Conservation (phyloP, 2,888 invertebrate genomes). For the Diarsia dahlii region DNA sequence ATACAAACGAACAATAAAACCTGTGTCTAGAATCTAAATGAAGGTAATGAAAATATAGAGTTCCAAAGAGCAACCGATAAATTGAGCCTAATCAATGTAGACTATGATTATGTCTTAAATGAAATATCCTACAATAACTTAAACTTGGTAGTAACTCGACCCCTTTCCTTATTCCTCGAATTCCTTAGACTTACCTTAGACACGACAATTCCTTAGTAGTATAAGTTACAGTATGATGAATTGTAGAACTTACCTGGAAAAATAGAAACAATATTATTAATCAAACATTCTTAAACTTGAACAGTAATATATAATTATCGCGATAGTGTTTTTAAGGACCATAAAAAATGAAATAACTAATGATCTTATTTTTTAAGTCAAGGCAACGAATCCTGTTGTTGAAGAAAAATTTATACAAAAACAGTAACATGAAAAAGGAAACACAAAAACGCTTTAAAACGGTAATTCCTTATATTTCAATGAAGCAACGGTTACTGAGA, state of each 20-base stretch:
- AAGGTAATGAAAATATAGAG: not conserved
- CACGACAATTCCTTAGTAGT: not conserved
- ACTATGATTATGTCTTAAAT: not conserved
- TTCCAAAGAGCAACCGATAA: not conserved
- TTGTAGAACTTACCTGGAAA: slow-evolving; percentile 61
- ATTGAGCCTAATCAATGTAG: not conserved
- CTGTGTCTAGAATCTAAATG: not conserved
- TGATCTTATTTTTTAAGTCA: not conserved
- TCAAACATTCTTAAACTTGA: slow-evolving; percentile 5
- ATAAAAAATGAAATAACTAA: not conserved
- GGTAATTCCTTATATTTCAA: slow-evolving; percentile 44
- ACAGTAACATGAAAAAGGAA: slow-evolving; percentile 7
- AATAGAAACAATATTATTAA: slow-evolving; percentile 22
- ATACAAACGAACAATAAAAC: not conserved
- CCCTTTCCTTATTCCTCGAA: not conserved
- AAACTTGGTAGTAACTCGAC: not conserved
- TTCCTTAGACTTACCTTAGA: slow-evolving; percentile 38
- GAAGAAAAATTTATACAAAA: not conserved
- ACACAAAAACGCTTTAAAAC: slow-evolving; percentile 19
- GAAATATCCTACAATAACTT: not conserved
- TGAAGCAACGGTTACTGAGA: slow-evolving; percentile 33
- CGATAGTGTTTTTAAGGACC: not conserved
- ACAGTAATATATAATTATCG: not conserved
- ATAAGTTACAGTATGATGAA: not conserved
- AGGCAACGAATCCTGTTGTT: not conserved